A percentile compares a stretch with the other conserved stretches of the same genome.
Evolutionary conservation across 2,113 vertebrate species (phyloP).

Genomic region (Aix galericulata): DNA sequence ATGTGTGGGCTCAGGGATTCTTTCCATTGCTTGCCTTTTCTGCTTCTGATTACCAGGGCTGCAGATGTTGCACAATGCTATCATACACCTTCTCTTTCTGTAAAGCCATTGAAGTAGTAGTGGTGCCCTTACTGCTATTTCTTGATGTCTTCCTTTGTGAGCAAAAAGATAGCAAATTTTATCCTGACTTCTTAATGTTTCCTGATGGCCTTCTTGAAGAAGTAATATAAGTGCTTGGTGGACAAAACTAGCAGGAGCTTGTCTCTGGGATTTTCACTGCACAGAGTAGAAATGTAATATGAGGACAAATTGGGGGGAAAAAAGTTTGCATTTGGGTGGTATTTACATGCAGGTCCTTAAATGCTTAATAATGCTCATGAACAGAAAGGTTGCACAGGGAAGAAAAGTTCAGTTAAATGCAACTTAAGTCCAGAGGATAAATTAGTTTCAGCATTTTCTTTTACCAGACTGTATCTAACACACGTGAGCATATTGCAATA

Average conservation of each 20-base stretch:
- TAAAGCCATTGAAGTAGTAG: background rate
- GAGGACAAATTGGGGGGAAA: background rate
- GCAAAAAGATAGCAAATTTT: background rate
- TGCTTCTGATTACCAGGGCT: background rate
- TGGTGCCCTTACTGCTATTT: background rate
- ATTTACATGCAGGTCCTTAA: background rate
- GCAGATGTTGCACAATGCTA: background rate
- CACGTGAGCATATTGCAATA: background rate
- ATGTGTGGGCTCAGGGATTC: background rate
- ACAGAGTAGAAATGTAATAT: background rate
- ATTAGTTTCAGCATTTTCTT: background rate
- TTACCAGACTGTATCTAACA: background rate
- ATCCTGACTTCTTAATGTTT: background rate
- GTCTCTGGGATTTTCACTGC: background rate
- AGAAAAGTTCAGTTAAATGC: background rate
- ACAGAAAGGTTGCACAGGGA: background rate
- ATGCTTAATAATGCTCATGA: background rate
- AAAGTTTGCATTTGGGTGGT: fast-evolving
- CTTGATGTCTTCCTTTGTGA: background rate
- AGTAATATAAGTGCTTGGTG: background rate
- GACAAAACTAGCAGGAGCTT: background rate
- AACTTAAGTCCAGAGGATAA: background rate
- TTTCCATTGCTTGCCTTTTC: background rate
- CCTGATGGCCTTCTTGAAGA: background rate
- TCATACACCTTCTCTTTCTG: background rate